Conservation (phyloP, 2,113 vertebrate species). For the Rattus rattus region DNA sequence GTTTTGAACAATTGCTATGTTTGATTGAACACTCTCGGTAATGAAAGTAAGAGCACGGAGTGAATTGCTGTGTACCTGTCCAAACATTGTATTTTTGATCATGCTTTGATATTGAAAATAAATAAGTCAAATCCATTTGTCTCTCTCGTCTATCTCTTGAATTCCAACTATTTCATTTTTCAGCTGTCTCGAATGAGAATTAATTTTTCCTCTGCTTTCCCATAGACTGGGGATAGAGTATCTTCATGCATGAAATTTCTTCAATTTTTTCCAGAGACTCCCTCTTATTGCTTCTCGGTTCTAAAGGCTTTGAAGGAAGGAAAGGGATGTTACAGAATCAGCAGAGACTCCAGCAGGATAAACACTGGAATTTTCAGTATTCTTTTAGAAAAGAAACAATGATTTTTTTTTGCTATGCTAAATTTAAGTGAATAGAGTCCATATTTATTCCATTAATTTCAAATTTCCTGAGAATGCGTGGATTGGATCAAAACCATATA, state of each 20-base stretch:
- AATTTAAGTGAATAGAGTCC: not conserved
- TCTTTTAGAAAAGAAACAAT: not conserved
- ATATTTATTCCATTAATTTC: not conserved
- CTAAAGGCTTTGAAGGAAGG: constrained; percentile 1
- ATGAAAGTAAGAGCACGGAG: not conserved
- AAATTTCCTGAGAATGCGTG: not conserved
- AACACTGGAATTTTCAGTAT: not conserved
- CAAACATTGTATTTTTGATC: constrained; percentile 54
- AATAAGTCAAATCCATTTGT: constrained; percentile 61
- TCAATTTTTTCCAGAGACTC: not conserved
- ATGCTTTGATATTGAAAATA: constrained; percentile 64
- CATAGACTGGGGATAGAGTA: not conserved
- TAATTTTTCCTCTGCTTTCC: constrained; percentile 58
- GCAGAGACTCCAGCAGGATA: not conserved
- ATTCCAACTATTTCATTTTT: constrained; percentile 58
- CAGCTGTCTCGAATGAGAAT: constrained; percentile 58
- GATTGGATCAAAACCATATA: not conserved
- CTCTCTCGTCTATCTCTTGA: constrained; percentile 63
- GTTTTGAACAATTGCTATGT: not conserved
- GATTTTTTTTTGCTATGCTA: not conserved
- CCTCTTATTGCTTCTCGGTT: not conserved
- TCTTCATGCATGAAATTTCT: constrained; percentile 67
- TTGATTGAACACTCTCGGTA: constrained; percentile 25
- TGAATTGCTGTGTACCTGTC: not conserved
- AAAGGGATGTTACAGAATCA: not conserved